Evolutionary conservation across 2,797 vertebrate species (phyloP), one percentile per base, ranked within the genome.

Genomic region (Simalia tracyae): DNA sequence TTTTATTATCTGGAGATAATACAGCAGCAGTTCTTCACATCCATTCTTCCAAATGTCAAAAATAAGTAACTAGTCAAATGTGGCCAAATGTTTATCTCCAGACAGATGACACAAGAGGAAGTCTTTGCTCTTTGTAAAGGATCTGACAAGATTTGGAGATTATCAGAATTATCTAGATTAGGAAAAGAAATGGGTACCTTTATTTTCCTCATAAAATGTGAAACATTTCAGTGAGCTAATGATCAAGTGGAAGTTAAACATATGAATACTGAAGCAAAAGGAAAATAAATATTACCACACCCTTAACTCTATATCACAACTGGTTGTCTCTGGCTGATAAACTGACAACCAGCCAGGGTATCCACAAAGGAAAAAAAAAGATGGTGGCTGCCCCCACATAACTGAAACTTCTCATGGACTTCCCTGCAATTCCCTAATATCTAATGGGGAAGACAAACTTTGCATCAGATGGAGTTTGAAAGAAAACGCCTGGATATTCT

Each of bases 81-180:
- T 28, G 24, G 61, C 17, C 19, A 19, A 17, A 42, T 46, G 92
- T 12, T 93, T 19, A 36, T 31, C 36, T 42, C 3, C 50, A 88
- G 54, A 14, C 2, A 66, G n/a, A 36, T 46, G 11, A 88, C 84
- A 72, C 6, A 14, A 89, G 31, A 89, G 42, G 1, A 3, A 88
- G 1, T 36, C 7, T 63, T 93, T 17, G 57, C 12, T 0, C 90
- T 68, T 91, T 14, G 56, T 28, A 0, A 91, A 14, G 36, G 76
- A 54, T 64, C 85, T 88, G 60, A 91, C 76, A 89, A 89, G 89
- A 81, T 36, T 22, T 86, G 19, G 28, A 61, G 28, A 50, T 28
- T 24, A 9, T 11, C 0, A 0, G 0, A 24, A n/a, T 36, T 63
- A 86, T 24, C 36, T 0, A 2, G 6, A 54, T 19, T 81, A 64